Evolutionary conservation across 2,888 invertebrate genomes (phyloP), one percentile per base, ranked within the genome.

Genomic region (Caenorhabditis sp.): DNA sequence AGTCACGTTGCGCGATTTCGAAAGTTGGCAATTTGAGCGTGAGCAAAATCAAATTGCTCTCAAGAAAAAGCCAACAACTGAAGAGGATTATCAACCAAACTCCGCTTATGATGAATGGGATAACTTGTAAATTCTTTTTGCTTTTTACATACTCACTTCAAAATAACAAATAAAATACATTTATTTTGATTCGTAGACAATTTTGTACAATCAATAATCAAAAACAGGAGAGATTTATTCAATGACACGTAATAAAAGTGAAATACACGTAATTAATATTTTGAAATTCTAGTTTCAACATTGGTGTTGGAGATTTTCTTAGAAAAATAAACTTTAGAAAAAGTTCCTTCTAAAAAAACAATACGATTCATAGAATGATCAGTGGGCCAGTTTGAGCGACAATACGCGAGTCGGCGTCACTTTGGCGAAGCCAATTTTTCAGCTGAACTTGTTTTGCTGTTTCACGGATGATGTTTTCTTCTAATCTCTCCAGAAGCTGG

Each of bases 91-190:
- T 61, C 77, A 80, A 31, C 74, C 79, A 25, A 81, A 78, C 25
- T 76, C 84, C 0, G 83, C 83, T 21, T 86, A 85, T 67, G 86
- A 85, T 59, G 86, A 85, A 36, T 86, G 86, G 86, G 86, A 85
- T 58, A 84, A 83, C 59, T 66, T 85, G 69, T 85, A 71, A 79
- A 63, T 14, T 10, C 3, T 26, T 21, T 21, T 21, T 7, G n/a
- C n/a, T n/a, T n/a, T 8, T 26, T 8, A 43, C 3, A 7, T 10
- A 31, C 31, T 10, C 31, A 43, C 21, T 8, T 8, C 3, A 21
- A 53, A 12, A 20, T 53, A 53, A 17, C 17, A 50, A 23, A 23
- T 53, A 43, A 43, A 2, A 10, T 43, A 10, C 43, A 43, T 54
- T 54, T 20, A 14, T n/a, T n/a, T 23, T 54, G n/a, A 10, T 54